A percentile compares a stretch with the other conserved stretches of the same genome.
phyloP scores from a whole-genome alignment of 2,888 invertebrate species.

The Mechanitis mazaeus region DNA sequence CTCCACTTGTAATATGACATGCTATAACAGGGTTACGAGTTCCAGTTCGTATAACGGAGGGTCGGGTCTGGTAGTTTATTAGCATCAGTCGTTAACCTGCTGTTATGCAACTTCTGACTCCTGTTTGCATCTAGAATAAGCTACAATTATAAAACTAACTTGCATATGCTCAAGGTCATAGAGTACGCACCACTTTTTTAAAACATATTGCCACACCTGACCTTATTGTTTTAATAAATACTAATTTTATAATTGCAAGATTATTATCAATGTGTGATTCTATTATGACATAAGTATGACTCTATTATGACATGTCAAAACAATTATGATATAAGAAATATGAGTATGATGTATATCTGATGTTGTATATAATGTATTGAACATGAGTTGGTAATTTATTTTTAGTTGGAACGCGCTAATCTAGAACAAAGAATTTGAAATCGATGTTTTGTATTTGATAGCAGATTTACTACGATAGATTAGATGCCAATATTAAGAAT shows the following conservation, averaged over 20 bases:
- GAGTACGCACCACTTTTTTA: conserved; percentile 17
- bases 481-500: too few relatives aligned
- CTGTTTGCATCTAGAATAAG: conserved; percentile 29
- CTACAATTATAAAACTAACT: conserved; percentile 34
- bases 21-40: conserved; percentile 9
- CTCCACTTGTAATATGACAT: background rate
- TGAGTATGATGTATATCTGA: too few relatives aligned
- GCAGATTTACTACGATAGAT: too few relatives aligned
- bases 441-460: too few relatives aligned
- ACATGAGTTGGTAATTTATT: too few relatives aligned
- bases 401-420: too few relatives aligned
- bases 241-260: background rate
- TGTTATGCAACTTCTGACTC: conserved; percentile 41
- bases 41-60: conserved; percentile 32
- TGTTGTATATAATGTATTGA: too few relatives aligned
- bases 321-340: too few relatives aligned
- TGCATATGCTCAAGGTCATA: conserved; percentile 35
- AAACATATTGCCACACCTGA: conserved; percentile 11
- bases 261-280: background rate
- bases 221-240: background rate
- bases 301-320: too few relatives aligned
- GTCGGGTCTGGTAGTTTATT: conserved; percentile 37
- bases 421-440: too few relatives aligned
- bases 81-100: conserved; percentile 52
- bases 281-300: too few relatives aligned